phyloP scores from a whole-genome alignment of 2,888 invertebrate genomes.

The Pterostichus niger region DNA sequence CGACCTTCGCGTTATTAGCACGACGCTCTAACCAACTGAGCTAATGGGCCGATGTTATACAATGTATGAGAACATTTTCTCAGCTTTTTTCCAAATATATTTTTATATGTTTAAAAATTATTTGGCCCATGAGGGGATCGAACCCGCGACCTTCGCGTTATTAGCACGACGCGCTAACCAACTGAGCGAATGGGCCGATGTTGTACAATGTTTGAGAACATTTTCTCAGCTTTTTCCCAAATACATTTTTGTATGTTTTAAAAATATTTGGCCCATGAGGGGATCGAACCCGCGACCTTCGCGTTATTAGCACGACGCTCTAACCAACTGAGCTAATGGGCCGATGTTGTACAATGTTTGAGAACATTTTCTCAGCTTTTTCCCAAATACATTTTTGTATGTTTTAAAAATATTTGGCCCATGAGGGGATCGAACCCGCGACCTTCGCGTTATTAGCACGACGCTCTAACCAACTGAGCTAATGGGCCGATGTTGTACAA shows the following conservation, averaged over 20 bases:
- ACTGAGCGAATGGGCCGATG: too few relatives aligned
- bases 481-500: conserved; percentile 81
- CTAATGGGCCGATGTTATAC: conserved; percentile 83
- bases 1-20: conserved; percentile 89
- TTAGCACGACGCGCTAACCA: conserved; percentile 89
- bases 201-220: too few relatives aligned
- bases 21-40: conserved; percentile 89
- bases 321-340: conserved; percentile 88
- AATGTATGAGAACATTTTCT: too few relatives aligned
- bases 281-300: conserved; percentile 88
- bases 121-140: conserved; percentile 86
- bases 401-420: conserved; percentile 77
- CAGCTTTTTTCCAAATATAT: too few relatives aligned
- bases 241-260: too few relatives aligned
- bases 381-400: too few relatives aligned
- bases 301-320: conserved; percentile 89
- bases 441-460: conserved; percentile 89
- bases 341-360: conserved; percentile 75
- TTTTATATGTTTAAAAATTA: too few relatives aligned
- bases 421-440: conserved; percentile 87
- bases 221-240: too few relatives aligned
- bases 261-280: conserved; percentile 81
- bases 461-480: conserved; percentile 88
- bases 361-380: too few relatives aligned
- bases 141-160: conserved; percentile 88